Evolutionary conservation across 92 coral and sea anemone species (phyloP).

Genomic region (Blastomussa wellsi): DNA sequence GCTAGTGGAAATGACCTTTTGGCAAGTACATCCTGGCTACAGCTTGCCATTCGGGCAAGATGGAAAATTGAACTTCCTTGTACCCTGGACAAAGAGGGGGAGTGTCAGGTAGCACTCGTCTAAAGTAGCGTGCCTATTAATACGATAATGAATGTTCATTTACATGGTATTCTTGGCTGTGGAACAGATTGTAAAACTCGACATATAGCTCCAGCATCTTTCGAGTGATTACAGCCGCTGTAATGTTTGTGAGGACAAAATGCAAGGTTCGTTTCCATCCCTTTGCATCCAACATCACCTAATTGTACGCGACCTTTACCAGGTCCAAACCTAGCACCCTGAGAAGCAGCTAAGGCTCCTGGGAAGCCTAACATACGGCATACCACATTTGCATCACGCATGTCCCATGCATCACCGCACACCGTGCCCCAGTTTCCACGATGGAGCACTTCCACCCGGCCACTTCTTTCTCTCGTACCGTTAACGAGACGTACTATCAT

Average conservation of each 20-base stretch:
- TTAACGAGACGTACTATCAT: constrained; percentile 12
- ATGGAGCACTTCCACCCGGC: constrained; percentile 22
- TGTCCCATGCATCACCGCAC: constrained; percentile 19
- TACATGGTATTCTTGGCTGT: constrained; percentile 28
- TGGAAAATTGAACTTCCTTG: too few species aligned
- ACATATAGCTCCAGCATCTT: constrained; percentile 3
- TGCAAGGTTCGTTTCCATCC: constrained; percentile 4
- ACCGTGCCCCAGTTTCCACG: constrained; percentile 32
- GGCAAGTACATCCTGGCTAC: too few species aligned
- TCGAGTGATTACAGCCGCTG: neutral
- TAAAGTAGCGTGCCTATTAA: neutral
- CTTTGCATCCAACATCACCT: constrained; percentile 1
- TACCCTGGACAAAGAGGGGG: neutral
- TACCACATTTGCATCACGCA: constrained; percentile 30
- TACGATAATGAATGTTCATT: neutral
- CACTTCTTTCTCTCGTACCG: neutral
- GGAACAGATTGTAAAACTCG: neutral
- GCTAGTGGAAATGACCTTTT: too few species aligned
- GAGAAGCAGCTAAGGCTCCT: constrained; percentile 17
- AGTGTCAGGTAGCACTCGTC: neutral
- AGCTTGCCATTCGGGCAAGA: too few species aligned
- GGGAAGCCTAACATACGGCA: constrained; percentile 13
- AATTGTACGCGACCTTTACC: constrained; percentile 4
- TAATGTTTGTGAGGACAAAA: constrained; percentile 18
- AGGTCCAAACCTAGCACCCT: constrained; percentile 1